Percentiles rank a stretch among this genome's conserved stretches.
Evolutionary conservation across 2,113 vertebrate species (phyloP).

Genomic region (Gulo gulo): DNA sequence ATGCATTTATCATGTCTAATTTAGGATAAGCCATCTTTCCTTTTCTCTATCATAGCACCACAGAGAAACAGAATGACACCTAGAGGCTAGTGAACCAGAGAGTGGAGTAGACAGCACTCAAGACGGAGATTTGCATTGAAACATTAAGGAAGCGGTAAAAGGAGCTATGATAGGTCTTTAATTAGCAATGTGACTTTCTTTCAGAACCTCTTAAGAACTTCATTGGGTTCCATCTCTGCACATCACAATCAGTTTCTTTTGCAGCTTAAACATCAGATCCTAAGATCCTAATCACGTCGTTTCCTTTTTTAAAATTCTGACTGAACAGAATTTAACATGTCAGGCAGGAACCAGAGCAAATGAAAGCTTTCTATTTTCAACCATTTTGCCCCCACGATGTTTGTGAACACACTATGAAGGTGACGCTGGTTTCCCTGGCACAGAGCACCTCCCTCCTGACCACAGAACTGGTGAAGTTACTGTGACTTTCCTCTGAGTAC

Average conservation of each 20-base stretch:
- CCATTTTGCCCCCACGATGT: neutral
- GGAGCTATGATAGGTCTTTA: neutral
- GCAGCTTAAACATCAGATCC: conserved; percentile 38
- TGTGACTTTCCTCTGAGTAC: conserved; percentile 18
- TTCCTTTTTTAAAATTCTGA: conserved; percentile 44
- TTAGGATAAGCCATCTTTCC: neutral
- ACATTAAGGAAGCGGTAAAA: neutral
- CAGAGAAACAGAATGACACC: neutral
- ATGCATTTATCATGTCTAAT: conserved; percentile 5
- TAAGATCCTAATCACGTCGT: neutral
- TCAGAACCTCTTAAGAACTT: conserved; percentile 25
- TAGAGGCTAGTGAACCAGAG: neutral
- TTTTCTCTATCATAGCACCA: neutral
- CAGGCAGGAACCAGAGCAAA: neutral
- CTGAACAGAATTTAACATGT: conserved; percentile 34
- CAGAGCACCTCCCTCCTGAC: conserved; percentile 1
- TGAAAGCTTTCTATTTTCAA: conserved; percentile 45
- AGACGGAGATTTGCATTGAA: neutral
- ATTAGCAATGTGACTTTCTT: conserved; percentile 5
- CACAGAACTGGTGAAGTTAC: conserved; percentile 38
- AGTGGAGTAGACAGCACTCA: neutral
- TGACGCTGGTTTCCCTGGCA: neutral
- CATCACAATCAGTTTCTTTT: neutral
- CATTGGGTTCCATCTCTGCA: neutral
- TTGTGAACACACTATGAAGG: neutral